Base-by-base conservation (phyloP, 2,113 vertebrate species). In the Ardeotis arabs region DNA sequence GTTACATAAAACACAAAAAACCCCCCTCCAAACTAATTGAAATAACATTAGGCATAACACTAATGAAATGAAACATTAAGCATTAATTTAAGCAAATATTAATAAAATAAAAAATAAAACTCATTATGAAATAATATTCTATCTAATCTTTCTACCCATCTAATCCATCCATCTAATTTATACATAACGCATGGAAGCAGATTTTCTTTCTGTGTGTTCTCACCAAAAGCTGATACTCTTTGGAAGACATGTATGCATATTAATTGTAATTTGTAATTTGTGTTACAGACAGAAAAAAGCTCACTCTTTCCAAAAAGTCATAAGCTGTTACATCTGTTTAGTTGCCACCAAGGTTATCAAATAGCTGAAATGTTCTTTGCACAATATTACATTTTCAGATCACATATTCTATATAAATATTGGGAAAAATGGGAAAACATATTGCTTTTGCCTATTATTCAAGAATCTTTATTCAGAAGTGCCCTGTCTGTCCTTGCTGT, bases 11-110 rank as follows among this genome's bases (percentile, higher is more conserved):
- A 39, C 10, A 68, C 37, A 75, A 28, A 67, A 84, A 89, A 68
- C 8, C 0, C 0, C 7, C 12, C 27, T 44, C 29, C 33, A 96
- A 87, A 76, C 44, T 73, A 91, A 93, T 62, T 80, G 82, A 94
- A 95, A 94, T 82, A 94, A n/a, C 64, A 55, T 77, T 89, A 92
- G 28, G 10, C 18, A 70, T 70, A 95, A 55, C 44, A 55, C 7
- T 92, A 82, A 81, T 84, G 52, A 95, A 95, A 94, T 39, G 31
- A 87, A 93, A 84, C 17, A 64, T 67, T 90, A 92, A 89, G 12
- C 20, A 77, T 59, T 55, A 67, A 79, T 92, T 92, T 85, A 78
- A 56, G 33, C 7, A 89, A 91, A 81, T 78, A 95, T 29, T 82
- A 73, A 35, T 75, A 89, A 90, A 90, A 88, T 70, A 49, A 93